These are phyloP conservation scores for Miltochrista miniata DNA, from an alignment of 2,888 invertebrate genomes.

Conservation along the genomic window DNA sequence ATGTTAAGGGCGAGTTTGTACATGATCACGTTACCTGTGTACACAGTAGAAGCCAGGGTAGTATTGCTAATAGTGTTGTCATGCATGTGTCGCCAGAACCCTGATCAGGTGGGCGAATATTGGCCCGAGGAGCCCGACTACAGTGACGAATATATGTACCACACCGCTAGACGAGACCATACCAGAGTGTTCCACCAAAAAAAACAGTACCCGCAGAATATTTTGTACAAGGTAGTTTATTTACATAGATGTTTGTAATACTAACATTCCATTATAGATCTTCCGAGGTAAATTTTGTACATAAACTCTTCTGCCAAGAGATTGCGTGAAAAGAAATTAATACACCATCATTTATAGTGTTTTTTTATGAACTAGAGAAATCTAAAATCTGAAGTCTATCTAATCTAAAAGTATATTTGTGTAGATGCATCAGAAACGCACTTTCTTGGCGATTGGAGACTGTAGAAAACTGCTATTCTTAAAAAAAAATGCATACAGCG, in stretches of 20 bases:
- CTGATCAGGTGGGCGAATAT: slow-evolving; percentile 66
- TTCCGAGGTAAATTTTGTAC: neutral
- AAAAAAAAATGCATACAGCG: too few species aligned
- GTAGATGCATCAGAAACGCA: too few species aligned
- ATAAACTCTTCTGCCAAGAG: too few species aligned
- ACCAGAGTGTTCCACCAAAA: slow-evolving; percentile 77
- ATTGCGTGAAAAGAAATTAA: too few species aligned
- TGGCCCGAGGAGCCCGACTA: slow-evolving; percentile 76
- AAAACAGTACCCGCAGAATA: slow-evolving; percentile 81
- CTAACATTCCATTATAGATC: slow-evolving; percentile 17
- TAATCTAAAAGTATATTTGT: too few species aligned
- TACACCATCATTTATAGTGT: too few species aligned
- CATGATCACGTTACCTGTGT: slow-evolving; percentile 17
- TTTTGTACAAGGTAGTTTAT: slow-evolving; percentile 76
- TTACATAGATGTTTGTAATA: slow-evolving; percentile 28
- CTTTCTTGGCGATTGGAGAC: too few species aligned
- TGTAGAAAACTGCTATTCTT: too few species aligned
- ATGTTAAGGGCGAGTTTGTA: neutral
- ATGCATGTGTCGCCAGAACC: slow-evolving; percentile 69
- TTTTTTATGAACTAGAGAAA: too few species aligned
- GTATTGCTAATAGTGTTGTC: slow-evolving; percentile 61
- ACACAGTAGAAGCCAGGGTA: slow-evolving; percentile 47
- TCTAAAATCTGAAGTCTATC: too few species aligned
- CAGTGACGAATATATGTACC: slow-evolving; percentile 81
- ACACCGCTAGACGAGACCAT: slow-evolving; percentile 78